phyloP scores from a whole-genome alignment of 2,888 invertebrate genomes.

The Leptinotarsa tumamoca region DNA sequence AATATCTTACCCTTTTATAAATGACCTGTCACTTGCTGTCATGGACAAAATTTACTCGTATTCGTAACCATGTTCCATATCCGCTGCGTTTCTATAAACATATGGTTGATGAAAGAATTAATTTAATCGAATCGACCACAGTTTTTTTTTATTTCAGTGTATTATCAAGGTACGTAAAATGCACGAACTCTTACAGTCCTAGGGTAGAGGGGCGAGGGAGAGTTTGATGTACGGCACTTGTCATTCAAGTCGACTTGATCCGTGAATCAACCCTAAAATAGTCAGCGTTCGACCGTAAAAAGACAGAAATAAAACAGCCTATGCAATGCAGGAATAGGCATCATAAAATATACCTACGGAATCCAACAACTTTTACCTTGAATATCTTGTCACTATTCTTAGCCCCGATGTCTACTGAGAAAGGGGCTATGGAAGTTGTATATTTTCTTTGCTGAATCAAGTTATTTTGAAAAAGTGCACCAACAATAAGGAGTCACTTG shows the following conservation, averaged over 20 bases:
- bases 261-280: slow-evolving; percentile 60
- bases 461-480: background rate
- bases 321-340: slow-evolving; percentile 46
- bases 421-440: background rate
- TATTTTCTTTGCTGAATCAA: slow-evolving; percentile 3
- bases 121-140: background rate
- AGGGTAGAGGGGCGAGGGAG: slow-evolving; percentile 35
- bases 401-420: background rate
- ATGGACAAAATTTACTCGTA: background rate
- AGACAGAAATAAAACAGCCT: slow-evolving; percentile 48
- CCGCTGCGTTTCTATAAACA: background rate
- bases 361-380: slow-evolving; percentile 35
- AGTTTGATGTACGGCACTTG: slow-evolving; percentile 56
- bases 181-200: slow-evolving; percentile 21
- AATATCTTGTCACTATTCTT: slow-evolving; percentile 26
- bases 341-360: slow-evolving; percentile 45
- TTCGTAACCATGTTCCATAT: slow-evolving; percentile 2
- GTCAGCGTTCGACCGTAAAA: slow-evolving; percentile 55
- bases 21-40: background rate
- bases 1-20: background rate
- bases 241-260: slow-evolving; percentile 56
- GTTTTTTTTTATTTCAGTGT: background rate
- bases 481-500: background rate
- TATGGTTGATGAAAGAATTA: background rate
- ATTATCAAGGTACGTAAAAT: slow-evolving; percentile 18